Percentiles rank a stretch among this genome's conserved stretches.
Evolutionary conservation across 2,797 vertebrate genomes (phyloP).

Genomic region (Lycodopsis pacificus): DNA sequence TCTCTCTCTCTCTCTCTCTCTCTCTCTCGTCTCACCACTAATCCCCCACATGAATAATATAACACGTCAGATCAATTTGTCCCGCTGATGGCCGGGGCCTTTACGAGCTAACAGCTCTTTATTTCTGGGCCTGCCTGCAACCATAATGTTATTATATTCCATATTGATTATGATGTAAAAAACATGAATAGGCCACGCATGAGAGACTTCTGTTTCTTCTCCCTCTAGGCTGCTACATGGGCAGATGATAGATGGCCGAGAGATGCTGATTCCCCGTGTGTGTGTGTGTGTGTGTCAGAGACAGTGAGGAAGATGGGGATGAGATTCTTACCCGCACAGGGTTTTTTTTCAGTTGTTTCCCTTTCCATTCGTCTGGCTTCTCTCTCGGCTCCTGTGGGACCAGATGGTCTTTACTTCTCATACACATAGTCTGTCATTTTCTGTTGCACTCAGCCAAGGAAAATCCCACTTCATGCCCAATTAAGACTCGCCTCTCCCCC

Average conservation of each 20-base stretch:
- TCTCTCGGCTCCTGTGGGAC: slow-evolving; percentile 74
- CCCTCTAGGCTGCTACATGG: slow-evolving; percentile 53
- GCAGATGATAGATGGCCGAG: slow-evolving; percentile 60
- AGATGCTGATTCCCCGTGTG: slow-evolving; percentile 50
- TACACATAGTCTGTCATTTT: slow-evolving; percentile 79
- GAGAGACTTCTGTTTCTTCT: slow-evolving; percentile 63
- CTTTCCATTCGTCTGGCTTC: slow-evolving; percentile 75
- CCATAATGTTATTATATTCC: slow-evolving; percentile 67
- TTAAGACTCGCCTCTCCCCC: slow-evolving; percentile 79
- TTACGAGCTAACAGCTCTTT: slow-evolving; percentile 62
- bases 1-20: no score
- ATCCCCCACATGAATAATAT: slow-evolving; percentile 61
- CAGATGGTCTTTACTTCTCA: slow-evolving; percentile 82
- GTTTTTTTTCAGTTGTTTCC: slow-evolving; percentile 74
- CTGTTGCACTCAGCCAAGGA: slow-evolving; percentile 74
- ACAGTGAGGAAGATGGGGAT: slow-evolving; percentile 15
- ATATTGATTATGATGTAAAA: slow-evolving; percentile 75
- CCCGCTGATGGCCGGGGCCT: slow-evolving; percentile 56
- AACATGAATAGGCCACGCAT: slow-evolving; percentile 61
- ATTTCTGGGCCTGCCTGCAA: slow-evolving; percentile 62
- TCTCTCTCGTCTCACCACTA: slow-evolving; percentile 15
- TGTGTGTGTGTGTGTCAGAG: slow-evolving; percentile 1
- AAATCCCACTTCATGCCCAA: slow-evolving; percentile 81
- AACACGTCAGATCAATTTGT: slow-evolving; percentile 76
- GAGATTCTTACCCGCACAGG: slow-evolving; percentile 52